These are phyloP conservation scores for Climacteris rufus DNA, from an alignment of 2,113 vertebrate species.

Conservation along the genomic window DNA sequence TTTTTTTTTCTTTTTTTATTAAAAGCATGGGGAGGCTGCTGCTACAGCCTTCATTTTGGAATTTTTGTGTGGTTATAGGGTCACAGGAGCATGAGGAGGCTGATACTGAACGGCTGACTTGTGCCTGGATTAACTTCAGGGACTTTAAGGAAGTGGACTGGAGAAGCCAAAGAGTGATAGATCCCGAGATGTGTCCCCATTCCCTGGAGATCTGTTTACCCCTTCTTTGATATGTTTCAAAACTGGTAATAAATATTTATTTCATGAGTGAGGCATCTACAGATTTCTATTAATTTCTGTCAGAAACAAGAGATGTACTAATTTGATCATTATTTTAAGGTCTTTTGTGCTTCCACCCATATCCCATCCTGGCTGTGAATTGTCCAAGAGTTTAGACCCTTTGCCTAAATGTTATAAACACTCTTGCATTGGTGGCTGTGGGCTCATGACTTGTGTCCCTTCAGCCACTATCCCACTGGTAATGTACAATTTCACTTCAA, in stretches of 20 bases:
- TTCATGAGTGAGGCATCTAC: not conserved
- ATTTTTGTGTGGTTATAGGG: not conserved
- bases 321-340: not conserved
- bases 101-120: not conserved
- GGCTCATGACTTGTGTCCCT: not conserved
- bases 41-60: not conserved
- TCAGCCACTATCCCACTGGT: not conserved
- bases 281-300: not conserved
- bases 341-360: not conserved
- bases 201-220: not conserved
- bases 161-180: not conserved
- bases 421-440: not conserved
- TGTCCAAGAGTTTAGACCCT: not conserved
- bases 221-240: not conserved
- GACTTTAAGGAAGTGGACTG: not conserved
- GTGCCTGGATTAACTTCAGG: not conserved
- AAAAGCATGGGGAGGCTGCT: not conserved
- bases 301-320: not conserved
- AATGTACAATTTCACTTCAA: not conserved
- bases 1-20: not conserved
- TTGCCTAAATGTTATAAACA: not conserved
- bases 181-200: not conserved
- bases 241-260: not conserved
- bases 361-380: not conserved
- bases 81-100: not conserved